A percentile compares a stretch with the other conserved stretches of the same genome.
Conservation (phyloP, 92 coral and sea anemone species). For the Porites evermanni region DNA sequence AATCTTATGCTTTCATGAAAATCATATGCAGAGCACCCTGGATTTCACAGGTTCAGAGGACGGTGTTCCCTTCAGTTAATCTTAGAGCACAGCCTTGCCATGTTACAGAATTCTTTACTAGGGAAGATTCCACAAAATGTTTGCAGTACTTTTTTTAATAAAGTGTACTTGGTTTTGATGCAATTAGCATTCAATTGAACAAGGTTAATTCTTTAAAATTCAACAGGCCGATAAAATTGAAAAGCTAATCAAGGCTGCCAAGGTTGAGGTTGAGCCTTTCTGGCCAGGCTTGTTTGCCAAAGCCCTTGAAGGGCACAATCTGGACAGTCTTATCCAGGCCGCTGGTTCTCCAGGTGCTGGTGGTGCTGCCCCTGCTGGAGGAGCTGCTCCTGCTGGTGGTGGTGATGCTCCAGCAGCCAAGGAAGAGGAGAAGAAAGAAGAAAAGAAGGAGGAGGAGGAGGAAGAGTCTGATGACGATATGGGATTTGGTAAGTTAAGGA, state of each 20-base stretch:
- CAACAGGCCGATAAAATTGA: constrained; percentile 92
- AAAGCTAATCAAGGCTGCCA: constrained; percentile 91
- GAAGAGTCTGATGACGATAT: constrained; percentile 97
- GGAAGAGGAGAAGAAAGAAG: constrained; percentile 78
- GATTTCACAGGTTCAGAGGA: too few species aligned
- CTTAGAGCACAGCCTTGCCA: too few species aligned
- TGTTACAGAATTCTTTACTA: too few species aligned
- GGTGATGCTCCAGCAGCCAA: constrained; percentile 49
- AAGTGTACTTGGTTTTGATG: too few species aligned
- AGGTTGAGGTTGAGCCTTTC: constrained; percentile 93
- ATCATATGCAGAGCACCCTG: too few species aligned
- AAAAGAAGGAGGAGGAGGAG: constrained; percentile 78
- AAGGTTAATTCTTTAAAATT: not conserved
- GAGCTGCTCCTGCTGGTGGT: constrained; percentile 54
- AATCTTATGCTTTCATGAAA: too few species aligned
- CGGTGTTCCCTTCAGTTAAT: too few species aligned
- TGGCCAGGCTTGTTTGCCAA: constrained; percentile 99
- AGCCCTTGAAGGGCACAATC: constrained; percentile 94
- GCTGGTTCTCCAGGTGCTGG: constrained; percentile 98
- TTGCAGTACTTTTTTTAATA: too few species aligned
- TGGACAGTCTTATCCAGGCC: constrained; percentile 85
- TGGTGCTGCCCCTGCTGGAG: constrained; percentile 75
- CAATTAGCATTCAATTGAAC: not conserved
- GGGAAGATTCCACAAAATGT: too few species aligned
- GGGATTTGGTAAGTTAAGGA: constrained; percentile 91